Conservation (phyloP, 2,797 vertebrate genomes). For the Diceros bicornis region DNA sequence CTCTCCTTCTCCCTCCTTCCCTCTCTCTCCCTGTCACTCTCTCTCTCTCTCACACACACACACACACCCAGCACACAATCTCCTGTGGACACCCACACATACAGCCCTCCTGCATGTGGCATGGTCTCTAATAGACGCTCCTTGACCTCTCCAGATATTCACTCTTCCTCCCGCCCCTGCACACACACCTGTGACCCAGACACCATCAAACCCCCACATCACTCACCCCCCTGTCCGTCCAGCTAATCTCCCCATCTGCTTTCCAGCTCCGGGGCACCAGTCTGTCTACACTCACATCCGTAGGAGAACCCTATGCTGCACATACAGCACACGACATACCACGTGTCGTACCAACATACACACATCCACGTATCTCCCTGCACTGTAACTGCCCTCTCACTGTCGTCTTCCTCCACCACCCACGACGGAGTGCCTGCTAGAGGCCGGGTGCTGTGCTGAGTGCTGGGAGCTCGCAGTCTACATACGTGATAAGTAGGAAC, state of each 20-base stretch:
- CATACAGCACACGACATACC: fast-evolving
- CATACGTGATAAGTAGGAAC: not conserved
- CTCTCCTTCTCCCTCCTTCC: not conserved
- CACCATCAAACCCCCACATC: fast-evolving
- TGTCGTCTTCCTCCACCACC: not conserved
- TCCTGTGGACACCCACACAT: fast-evolving
- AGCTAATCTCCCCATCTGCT: not conserved
- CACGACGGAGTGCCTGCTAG: not conserved
- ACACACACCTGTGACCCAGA: not conserved
- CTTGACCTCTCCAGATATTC: not conserved
- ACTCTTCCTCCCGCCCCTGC: not conserved
- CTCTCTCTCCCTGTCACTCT: too few relatives aligned
- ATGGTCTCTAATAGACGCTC: not conserved
- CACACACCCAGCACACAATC: not conserved
- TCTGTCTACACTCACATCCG: too few relatives aligned
- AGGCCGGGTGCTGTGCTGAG: not conserved
- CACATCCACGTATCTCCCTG: not conserved
- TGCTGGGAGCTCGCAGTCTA: not conserved
- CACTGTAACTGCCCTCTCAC: not conserved
- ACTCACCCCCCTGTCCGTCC: not conserved
- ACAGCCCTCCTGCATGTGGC: not conserved
- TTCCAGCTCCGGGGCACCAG: fast-evolving
- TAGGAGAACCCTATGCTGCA: fast-evolving
- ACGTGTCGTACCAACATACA: fast-evolving
- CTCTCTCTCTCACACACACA: too few relatives aligned